Evolutionary conservation across 2,797 vertebrate genomes (phyloP).

Genomic region (Phoeniculus purpureus): DNA sequence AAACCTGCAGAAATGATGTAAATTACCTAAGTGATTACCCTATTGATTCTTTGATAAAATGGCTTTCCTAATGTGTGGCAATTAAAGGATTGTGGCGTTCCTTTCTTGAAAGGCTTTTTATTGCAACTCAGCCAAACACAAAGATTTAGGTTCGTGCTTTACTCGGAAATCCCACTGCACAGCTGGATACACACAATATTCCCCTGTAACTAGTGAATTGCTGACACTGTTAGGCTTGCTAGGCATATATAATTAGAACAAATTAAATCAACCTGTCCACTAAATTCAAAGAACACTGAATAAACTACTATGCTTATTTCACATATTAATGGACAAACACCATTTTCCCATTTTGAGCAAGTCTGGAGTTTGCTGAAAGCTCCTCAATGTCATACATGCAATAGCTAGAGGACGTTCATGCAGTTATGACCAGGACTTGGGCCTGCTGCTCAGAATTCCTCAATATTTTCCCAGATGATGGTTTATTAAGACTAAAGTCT

Average conservation of each 20-base stretch:
- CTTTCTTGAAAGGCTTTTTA: neutral
- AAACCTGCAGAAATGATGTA: neutral
- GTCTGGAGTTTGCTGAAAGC: neutral
- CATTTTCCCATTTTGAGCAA: neutral
- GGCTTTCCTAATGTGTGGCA: neutral
- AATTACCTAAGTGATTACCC: neutral
- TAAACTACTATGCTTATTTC: neutral
- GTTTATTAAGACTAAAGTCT: neutral
- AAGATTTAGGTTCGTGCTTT: neutral
- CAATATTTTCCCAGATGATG: neutral
- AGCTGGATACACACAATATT: neutral
- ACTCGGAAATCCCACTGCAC: neutral
- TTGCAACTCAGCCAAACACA: neutral
- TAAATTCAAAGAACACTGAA: neutral
- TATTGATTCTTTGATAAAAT: neutral
- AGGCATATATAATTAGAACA: neutral
- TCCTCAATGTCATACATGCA: neutral
- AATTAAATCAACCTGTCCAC: neutral
- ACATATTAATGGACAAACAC: neutral
- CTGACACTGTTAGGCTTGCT: neutral
- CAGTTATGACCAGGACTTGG: neutral
- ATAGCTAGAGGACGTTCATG: neutral
- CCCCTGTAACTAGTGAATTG: neutral
- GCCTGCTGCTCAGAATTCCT: neutral
- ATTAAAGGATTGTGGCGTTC: conserved; percentile 32